These are phyloP conservation scores for Drosophila kanapiae DNA, from an alignment of 1,140 invertebrate species.

Conservation along the genomic window DNA sequence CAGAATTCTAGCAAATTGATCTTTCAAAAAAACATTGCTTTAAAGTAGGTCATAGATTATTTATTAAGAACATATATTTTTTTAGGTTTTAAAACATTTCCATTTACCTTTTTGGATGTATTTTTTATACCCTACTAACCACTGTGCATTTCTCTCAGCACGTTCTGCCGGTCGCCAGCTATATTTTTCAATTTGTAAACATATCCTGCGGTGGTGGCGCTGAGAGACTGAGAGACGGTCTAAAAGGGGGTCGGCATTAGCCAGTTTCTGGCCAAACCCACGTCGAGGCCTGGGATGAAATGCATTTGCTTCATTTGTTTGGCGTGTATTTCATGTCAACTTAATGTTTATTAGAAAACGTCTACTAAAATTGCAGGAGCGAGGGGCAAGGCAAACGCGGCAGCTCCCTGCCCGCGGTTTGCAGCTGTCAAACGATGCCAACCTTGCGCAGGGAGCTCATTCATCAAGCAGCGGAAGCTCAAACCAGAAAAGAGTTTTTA, in stretches of 20 bases:
- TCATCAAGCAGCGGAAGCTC: slow-evolving; percentile 35
- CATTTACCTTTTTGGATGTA: not conserved
- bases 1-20: too few relatives aligned
- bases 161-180: slow-evolving; percentile 67
- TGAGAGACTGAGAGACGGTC: slow-evolving; percentile 64
- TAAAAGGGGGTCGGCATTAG: slow-evolving; percentile 58
- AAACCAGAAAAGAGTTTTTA: slow-evolving; percentile 15
- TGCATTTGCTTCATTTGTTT: slow-evolving; percentile 82
- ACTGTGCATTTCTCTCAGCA: slow-evolving; percentile 56
- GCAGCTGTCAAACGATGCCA: slow-evolving; percentile 12
- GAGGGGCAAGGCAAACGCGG: slow-evolving; percentile 2
- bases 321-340: slow-evolving; percentile 80
- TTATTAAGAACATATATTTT: not conserved
- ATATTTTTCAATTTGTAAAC: slow-evolving; percentile 83
- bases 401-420: not conserved
- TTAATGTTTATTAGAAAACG: slow-evolving; percentile 80
- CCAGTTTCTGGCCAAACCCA: slow-evolving; percentile 58
- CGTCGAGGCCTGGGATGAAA: slow-evolving; percentile 43
- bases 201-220: slow-evolving; percentile 75
- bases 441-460: slow-evolving; percentile 24
- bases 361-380: slow-evolving; percentile 59
- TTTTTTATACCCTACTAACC: not conserved
- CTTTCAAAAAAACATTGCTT: too few relatives aligned
- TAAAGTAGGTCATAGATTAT: too few relatives aligned
- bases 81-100: not conserved